Base-by-base conservation (phyloP, 2,888 invertebrate genomes). In the Lasioglossum figueresi region DNA sequence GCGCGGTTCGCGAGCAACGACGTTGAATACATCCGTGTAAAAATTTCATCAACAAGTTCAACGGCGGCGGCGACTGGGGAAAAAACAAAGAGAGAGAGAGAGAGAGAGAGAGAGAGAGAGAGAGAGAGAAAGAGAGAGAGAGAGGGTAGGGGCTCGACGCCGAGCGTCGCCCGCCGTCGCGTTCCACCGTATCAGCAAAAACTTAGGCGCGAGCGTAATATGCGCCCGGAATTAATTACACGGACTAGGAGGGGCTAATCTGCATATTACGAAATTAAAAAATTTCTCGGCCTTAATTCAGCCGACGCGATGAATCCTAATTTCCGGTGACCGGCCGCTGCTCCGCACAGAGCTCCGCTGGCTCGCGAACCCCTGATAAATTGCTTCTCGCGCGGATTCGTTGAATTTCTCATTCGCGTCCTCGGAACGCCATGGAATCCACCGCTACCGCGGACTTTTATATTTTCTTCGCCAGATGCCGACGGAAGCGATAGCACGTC, bases 231-330 rank as follows among this genome's bases (percentile, higher is more conserved):
- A 93, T 93, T 93, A 92, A 93, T 93, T 92, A 92, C 90, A 87
- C 86, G 34, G 88, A 87, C 82, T 82, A 81, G 76, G 43, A 68
- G 77, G 70, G 84, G 88, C 91, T 90, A 89, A 93, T 93, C 91
- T 92, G 91, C 93, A 92, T 92, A 91, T 92, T 90, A 91, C 89
- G 89, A 91, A 93, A 93, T 92, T 91, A 91, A 92, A 93, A 91
- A 90, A 84, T 91, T 91, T 88, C 91, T 82, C 90, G 76, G 88
- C 88, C 91, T 90, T 90, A 92, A 92, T 92, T 90, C 88, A 88
- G 76, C 86, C 84, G 84, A 82, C 71, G 80, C 86, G 82, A 88
- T 92, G 92, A 92, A 92, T 92, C 86, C 87, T 91, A 91, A 93
- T 92, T 91, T 92, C 84, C 85, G 84, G 84, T 16, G 68, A 14